Percentiles rank a stretch among this genome's conserved stretches.
These are phyloP conservation scores for Aromia moschata DNA, from an alignment of 2,888 invertebrate genomes.

Conservation along the genomic window DNA sequence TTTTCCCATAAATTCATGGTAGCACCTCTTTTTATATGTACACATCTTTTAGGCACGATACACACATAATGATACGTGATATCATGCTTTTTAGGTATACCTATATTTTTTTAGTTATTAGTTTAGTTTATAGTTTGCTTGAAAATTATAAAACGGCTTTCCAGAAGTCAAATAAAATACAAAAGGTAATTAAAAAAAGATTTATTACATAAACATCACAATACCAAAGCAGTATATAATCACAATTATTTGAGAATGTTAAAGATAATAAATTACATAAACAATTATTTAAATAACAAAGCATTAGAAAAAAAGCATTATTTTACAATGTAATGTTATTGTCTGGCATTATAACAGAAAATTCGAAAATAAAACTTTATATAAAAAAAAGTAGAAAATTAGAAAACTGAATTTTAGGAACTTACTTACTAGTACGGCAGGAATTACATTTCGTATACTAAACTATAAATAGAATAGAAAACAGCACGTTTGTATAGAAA, in stretches of 20 bases:
- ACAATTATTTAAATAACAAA: conserved; percentile 30
- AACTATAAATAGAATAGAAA: conserved; percentile 35
- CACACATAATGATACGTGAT: too few relatives aligned
- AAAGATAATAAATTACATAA: conserved; percentile 54
- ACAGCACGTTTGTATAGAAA: conserved; percentile 29
- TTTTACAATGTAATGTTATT: conserved; percentile 35
- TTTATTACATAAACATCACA: conserved; percentile 57
- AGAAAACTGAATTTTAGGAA: conserved; percentile 47
- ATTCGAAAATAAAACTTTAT: conserved; percentile 18
- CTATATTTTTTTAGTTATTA: too few relatives aligned
- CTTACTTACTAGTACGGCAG: conserved; percentile 50
- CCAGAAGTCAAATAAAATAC: too few relatives aligned
- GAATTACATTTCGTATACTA: conserved; percentile 39
- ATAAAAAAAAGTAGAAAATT: conserved; percentile 45
- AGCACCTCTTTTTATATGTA: too few relatives aligned
- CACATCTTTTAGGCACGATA: too few relatives aligned
- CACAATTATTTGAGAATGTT: conserved; percentile 58
- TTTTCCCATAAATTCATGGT: too few relatives aligned
- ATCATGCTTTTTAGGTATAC: too few relatives aligned
- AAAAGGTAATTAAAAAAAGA: conserved; percentile 22
- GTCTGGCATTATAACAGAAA: conserved; percentile 19
- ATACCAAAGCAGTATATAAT: conserved; percentile 60
- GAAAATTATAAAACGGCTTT: too few relatives aligned
- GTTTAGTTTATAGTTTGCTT: too few relatives aligned
- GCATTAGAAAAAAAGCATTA: conserved; percentile 39